phyloP scores from a whole-genome alignment of 2,888 invertebrate genomes.

The Ophraella communa region DNA sequence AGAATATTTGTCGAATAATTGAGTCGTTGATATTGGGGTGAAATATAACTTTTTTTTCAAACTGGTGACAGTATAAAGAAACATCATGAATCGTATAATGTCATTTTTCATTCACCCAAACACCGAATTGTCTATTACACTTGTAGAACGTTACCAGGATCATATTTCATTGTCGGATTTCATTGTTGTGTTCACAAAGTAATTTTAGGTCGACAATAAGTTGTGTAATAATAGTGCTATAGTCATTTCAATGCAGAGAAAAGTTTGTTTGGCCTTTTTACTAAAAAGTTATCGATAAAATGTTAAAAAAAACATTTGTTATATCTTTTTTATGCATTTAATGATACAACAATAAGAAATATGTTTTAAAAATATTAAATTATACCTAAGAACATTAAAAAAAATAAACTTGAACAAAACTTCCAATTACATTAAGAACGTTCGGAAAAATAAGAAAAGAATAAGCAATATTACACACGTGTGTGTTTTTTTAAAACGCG shows the following conservation, averaged over 20 bases:
- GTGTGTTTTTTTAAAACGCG: too few relatives aligned
- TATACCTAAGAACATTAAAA: too few relatives aligned
- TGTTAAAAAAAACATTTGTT: too few relatives aligned
- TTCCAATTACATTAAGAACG: too few relatives aligned
- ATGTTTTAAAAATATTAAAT: too few relatives aligned
- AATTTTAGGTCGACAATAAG: slow-evolving; percentile 9
- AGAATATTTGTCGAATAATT: slow-evolving; percentile 15
- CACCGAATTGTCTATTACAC: slow-evolving; percentile 24
- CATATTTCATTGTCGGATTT: slow-evolving; percentile 19
- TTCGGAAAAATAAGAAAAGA: too few relatives aligned
- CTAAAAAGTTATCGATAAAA: too few relatives aligned
- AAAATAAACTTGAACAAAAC: too few relatives aligned
- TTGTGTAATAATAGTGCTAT: background rate
- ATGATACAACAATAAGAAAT: too few relatives aligned
- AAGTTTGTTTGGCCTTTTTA: background rate
- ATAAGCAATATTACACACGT: too few relatives aligned
- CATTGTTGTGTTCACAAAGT: background rate
- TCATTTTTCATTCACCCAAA: slow-evolving; percentile 28
- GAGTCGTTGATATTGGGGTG: slow-evolving; percentile 21
- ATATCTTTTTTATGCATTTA: too few relatives aligned
- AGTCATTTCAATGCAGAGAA: background rate
- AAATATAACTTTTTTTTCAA: slow-evolving; percentile 28
- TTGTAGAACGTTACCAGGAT: slow-evolving; percentile 23
- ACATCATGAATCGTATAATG: slow-evolving; percentile 31
- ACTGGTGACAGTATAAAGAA: slow-evolving; percentile 18